These are phyloP conservation scores for Gymnocephalus cernua DNA, from an alignment of 2,113 vertebrate species.

Conservation along the genomic window DNA sequence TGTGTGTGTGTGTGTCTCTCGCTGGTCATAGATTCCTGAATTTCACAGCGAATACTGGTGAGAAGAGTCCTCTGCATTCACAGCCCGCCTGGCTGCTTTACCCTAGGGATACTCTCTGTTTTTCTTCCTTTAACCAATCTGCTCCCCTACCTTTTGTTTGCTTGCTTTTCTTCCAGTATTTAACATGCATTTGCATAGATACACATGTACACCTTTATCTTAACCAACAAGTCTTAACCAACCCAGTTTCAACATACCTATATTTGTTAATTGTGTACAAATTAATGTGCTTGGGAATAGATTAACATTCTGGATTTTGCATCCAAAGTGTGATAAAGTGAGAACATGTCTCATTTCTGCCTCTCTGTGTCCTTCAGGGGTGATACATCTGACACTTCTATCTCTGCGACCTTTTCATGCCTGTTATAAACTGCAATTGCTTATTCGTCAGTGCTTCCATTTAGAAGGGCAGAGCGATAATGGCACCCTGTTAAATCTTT, in stretches of 20 bases:
- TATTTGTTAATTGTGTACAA: neutral
- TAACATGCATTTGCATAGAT: neutral
- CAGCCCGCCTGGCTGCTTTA: slow-evolving; percentile 24
- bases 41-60: slow-evolving; percentile 35
- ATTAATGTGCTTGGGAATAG: neutral
- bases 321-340: neutral
- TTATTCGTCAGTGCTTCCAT: slow-evolving; percentile 60
- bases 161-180: slow-evolving; percentile 2
- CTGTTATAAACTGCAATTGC: slow-evolving; percentile 69
- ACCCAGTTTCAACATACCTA: neutral
- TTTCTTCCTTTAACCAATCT: neutral
- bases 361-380: slow-evolving; percentile 60
- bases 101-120: slow-evolving; percentile 23
- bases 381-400: slow-evolving; percentile 46
- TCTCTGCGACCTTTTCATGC: slow-evolving; percentile 69
- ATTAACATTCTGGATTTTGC: slow-evolving; percentile 20
- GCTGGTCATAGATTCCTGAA: slow-evolving; percentile 63
- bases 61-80: slow-evolving; percentile 54
- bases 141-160: neutral
- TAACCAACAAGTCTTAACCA: no score
- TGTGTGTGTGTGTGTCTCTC: slow-evolving; percentile 7
- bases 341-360: slow-evolving; percentile 19
- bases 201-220: neutral
- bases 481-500: slow-evolving; percentile 65
- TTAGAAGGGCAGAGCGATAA: slow-evolving; percentile 61